Evolutionary conservation across 2,113 vertebrate species (phyloP).

Genomic region (Butastur rufipennis): DNA sequence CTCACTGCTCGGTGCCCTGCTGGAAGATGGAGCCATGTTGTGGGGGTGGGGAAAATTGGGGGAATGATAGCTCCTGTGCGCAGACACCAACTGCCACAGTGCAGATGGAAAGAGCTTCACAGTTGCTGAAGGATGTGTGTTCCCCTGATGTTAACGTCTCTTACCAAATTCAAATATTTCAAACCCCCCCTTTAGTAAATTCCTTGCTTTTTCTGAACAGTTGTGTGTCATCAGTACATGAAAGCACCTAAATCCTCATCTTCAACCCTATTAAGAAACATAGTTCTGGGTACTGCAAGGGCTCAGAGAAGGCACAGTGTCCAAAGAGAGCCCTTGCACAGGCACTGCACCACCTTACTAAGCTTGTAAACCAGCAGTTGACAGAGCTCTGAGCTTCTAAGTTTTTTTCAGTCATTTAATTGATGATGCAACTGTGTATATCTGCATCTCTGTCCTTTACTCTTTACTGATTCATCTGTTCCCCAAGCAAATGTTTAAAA

Average conservation of each 20-base stretch:
- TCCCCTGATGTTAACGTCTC: neutral
- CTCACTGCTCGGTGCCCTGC: neutral
- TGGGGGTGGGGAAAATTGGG: neutral
- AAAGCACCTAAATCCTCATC: neutral
- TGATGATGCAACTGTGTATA: neutral
- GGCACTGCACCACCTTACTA: neutral
- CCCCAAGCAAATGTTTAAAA: neutral
- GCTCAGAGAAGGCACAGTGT: neutral
- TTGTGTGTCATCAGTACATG: neutral
- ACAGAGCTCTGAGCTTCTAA: neutral
- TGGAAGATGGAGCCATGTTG: neutral
- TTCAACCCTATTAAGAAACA: neutral
- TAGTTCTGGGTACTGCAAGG: neutral
- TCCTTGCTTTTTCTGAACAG: neutral
- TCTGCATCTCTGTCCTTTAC: neutral
- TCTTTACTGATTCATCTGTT: neutral
- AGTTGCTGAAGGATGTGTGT: neutral
- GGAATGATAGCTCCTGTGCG: neutral
- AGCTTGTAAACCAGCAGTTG: neutral
- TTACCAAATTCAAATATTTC: neutral
- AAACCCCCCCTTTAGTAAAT: neutral
- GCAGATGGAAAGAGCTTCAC: neutral
- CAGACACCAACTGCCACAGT: neutral
- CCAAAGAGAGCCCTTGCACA: neutral
- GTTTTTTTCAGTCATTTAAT: neutral